Evolutionary conservation across 2,888 invertebrate genomes (phyloP).

Genomic region (Catocala nupta): DNA sequence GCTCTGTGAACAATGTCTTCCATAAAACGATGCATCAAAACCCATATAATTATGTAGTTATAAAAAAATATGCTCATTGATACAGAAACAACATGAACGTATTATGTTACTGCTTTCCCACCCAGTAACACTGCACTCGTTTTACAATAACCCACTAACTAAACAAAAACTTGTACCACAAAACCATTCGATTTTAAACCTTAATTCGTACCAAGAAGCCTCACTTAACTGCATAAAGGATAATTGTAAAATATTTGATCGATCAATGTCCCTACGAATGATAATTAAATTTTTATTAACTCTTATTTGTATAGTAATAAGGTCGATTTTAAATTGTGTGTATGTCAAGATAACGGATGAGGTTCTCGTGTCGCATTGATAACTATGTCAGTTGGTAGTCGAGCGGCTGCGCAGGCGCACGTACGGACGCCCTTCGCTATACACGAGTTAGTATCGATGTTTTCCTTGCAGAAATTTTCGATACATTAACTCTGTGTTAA

Average conservation of each 20-base stretch:
- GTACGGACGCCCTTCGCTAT: conserved; percentile 13
- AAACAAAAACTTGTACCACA: conserved; percentile 10
- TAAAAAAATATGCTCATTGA: conserved; percentile 1
- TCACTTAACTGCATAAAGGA: conserved; percentile 18
- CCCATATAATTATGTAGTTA: conserved; percentile 13
- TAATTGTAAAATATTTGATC: conserved; percentile 30
- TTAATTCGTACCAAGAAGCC: conserved; percentile 9
- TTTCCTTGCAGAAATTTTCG: conserved; percentile 12
- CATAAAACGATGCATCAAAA: background rate
- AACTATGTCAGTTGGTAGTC: conserved; percentile 60
- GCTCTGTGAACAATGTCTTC: no score
- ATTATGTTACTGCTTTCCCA: conserved; percentile 58
- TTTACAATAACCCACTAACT: conserved; percentile 43
- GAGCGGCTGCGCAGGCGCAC: conserved; percentile 59
- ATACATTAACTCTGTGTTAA: background rate
- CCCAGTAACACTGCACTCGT: conserved; percentile 42
- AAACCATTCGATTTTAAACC: conserved; percentile 26
- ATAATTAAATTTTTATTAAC: conserved; percentile 19
- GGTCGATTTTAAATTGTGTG: conserved; percentile 24
- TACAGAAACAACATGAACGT: conserved; percentile 33
- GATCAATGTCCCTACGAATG: conserved; percentile 50
- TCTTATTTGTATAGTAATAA: conserved; percentile 38
- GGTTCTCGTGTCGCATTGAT: conserved; percentile 52
- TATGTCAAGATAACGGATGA: conserved; percentile 68
- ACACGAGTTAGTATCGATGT: background rate